Conservation (phyloP, 2,888 invertebrate genomes). For the Temnothorax unifasciatus region DNA sequence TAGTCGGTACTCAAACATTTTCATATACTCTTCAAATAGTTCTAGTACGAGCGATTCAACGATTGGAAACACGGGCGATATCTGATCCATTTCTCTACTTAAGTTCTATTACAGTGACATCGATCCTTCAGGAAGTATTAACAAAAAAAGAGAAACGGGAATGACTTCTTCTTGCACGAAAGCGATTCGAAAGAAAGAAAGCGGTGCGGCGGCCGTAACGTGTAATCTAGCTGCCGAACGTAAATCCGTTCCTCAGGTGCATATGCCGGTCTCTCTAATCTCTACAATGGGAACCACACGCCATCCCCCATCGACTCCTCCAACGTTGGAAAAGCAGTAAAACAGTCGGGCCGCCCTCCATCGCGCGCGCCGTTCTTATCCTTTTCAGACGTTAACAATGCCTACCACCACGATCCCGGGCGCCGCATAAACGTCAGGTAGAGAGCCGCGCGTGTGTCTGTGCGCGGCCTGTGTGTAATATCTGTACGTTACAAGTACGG, state of each 20-base stretch:
- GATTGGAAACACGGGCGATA: neutral
- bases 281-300: conserved; percentile 66
- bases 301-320: conserved; percentile 66
- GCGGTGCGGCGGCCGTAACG: conserved; percentile 63
- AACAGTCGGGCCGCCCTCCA: conserved; percentile 69
- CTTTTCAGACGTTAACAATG: conserved; percentile 72
- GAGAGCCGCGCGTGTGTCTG: conserved; percentile 2
- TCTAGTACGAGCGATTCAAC: neutral
- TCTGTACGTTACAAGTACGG: conserved; percentile 24
- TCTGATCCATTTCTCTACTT: neutral
- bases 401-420: conserved; percentile 48
- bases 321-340: conserved; percentile 70
- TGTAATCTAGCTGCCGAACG: conserved; percentile 75
- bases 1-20: neutral
- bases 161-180: conserved; percentile 24
- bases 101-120: conserved; percentile 5
- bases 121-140: conserved; percentile 53
- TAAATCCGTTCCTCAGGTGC: conserved; percentile 73
- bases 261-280: conserved; percentile 68
- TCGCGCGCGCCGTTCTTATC: conserved; percentile 67
- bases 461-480: conserved; percentile 2
- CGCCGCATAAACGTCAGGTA: conserved; percentile 7
- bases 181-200: conserved; percentile 42
- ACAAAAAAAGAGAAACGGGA: conserved; percentile 44
- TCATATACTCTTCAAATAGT: neutral